A percentile compares a stretch with the other conserved stretches of the same genome.
phyloP scores from a whole-genome alignment of 2,888 invertebrate genomes.

The Epistrophe eligans region DNA sequence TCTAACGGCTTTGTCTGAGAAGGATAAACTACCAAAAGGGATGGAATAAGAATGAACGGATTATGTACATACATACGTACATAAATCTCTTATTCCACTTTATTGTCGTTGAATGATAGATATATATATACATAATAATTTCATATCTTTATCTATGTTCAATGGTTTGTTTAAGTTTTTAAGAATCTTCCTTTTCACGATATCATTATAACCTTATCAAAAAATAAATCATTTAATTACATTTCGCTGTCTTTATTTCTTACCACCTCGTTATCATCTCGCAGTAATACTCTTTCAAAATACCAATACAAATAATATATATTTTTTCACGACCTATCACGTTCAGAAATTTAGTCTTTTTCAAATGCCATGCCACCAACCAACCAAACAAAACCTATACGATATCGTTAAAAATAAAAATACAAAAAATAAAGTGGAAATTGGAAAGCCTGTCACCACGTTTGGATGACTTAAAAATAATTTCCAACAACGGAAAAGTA shows the following conservation, averaged over 20 bases:
- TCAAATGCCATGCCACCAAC: no score
- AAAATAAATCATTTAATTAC: neutral
- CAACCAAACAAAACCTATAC: neutral
- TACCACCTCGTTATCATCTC: neutral
- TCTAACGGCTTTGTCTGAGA: no score
- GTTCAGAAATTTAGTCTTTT: neutral
- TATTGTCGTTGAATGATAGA: no score
- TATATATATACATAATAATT: no score
- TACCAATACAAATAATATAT: neutral
- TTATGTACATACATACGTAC: no score
- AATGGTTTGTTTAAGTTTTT: neutral
- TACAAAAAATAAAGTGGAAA: no score
- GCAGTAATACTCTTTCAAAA: neutral
- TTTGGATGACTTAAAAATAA: constrained; percentile 11
- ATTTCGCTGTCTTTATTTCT: neutral
- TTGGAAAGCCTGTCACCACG: constrained; percentile 7
- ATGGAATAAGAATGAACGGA: no score
- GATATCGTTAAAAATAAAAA: neutral
- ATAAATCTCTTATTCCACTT: no score
- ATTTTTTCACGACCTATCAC: constrained; percentile 16
- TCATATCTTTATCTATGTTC: neutral
- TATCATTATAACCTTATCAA: neutral
- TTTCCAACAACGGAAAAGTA: constrained; percentile 11
- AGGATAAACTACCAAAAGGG: no score
- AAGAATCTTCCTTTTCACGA: neutral